These are phyloP conservation scores for human DNA, from an alignment of 2,113 vertebrate species.

Conservation along the genomic window DNA sequence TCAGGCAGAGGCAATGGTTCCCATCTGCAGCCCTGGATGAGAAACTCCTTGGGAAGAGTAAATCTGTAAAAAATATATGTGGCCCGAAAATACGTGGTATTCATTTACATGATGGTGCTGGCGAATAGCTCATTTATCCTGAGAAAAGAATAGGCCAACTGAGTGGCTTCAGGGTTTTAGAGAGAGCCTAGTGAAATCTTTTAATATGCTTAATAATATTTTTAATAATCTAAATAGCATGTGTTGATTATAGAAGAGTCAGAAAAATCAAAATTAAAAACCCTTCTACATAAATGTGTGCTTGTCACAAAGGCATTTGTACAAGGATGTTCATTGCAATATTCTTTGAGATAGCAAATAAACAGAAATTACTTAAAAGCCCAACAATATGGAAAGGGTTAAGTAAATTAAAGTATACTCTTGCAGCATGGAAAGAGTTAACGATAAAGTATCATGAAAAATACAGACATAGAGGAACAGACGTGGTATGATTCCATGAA, in stretches of 20 bases:
- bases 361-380: not conserved
- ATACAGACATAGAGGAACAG: not conserved
- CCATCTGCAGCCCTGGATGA: not conserved
- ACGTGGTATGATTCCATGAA: rapidly evolving
- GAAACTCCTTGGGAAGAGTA: not conserved
- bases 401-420: not conserved
- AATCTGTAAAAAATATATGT: not conserved
- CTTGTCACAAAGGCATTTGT: not conserved
- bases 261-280: not conserved
- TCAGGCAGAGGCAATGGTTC: not conserved
- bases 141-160: not conserved
- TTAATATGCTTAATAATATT: not conserved
- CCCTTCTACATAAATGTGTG: not conserved
- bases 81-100: not conserved
- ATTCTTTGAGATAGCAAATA: not conserved
- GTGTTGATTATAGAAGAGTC: not conserved
- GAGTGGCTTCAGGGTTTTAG: not conserved
- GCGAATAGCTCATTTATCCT: slow-evolving; percentile 29
- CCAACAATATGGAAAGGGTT: not conserved
- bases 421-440: not conserved
- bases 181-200: not conserved
- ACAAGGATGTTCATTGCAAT: not conserved
- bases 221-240: not conserved
- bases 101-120: not conserved
- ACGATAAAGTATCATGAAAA: not conserved